Percentiles rank a stretch among this genome's conserved stretches.
phyloP scores from a whole-genome alignment of 2,113 vertebrate species.

The Craseonycteris thonglongyai region DNA sequence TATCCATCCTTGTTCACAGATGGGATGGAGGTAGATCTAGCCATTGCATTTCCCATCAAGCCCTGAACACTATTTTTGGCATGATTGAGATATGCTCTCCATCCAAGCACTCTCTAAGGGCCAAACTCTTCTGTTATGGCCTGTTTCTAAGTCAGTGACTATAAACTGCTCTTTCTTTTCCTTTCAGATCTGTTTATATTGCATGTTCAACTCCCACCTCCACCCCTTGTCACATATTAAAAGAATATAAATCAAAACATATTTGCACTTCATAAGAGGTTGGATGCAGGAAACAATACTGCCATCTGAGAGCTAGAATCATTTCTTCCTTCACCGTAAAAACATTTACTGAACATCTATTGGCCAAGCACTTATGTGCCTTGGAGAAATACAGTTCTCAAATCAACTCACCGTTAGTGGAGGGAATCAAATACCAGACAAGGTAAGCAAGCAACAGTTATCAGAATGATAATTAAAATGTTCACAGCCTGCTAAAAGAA shows the following conservation, averaged over 20 bases:
- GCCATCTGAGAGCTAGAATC: neutral
- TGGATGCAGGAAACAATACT: neutral
- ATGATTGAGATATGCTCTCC: neutral
- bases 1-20: neutral
- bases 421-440: neutral
- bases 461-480: neutral
- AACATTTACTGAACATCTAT: neutral
- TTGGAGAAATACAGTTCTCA: neutral
- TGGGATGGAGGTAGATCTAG: neutral
- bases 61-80: accelerated
- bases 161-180: neutral
- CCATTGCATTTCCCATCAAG: neutral
- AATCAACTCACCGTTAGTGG: neutral
- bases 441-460: neutral
- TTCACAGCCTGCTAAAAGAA: neutral
- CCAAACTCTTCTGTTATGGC: neutral
- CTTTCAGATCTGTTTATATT: neutral
- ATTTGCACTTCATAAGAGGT: neutral
- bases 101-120: neutral
- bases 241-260: neutral
- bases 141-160: neutral
- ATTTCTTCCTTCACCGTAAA: neutral
- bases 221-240: neutral
- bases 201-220: neutral
- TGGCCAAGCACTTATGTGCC: neutral